Evolutionary conservation across 2,113 vertebrate genomes (phyloP).

Genomic region (Coregonus clupeaformis): DNA sequence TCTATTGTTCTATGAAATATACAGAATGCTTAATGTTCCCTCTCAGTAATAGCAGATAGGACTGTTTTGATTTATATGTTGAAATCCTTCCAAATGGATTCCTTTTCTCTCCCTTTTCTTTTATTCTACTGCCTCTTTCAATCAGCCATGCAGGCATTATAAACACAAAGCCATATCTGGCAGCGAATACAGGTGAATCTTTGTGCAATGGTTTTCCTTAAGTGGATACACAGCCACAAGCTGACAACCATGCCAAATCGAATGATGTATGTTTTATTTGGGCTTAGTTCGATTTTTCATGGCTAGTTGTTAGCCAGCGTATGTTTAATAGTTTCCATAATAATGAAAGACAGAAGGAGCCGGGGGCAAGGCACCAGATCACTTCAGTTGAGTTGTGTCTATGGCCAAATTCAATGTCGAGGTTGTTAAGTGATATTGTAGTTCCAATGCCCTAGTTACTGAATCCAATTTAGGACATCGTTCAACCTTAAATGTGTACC

Average conservation of each 20-base stretch:
- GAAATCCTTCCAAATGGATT: conserved; percentile 36
- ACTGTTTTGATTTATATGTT: conserved; percentile 53
- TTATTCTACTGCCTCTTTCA: conserved; percentile 58
- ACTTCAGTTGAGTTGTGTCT: conserved; percentile 40
- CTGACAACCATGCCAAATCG: conserved; percentile 4
- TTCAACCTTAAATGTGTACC: conserved; percentile 70
- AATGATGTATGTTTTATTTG: conserved; percentile 43
- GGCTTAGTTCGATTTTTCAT: background rate
- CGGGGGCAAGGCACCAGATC: conserved; percentile 17
- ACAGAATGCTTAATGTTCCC: background rate
- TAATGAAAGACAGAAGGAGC: conserved; percentile 35
- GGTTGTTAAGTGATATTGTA: conserved; percentile 57
- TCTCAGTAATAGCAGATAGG: conserved; percentile 3
- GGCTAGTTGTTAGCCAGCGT: background rate
- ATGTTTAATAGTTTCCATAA: conserved; percentile 27
- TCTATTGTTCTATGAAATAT: conserved; percentile 39
- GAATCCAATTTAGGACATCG: conserved; percentile 64
- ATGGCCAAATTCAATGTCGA: conserved; percentile 46
- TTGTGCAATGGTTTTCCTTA: conserved; percentile 26
- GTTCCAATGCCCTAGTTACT: conserved; percentile 65
- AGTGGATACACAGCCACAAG: background rate
- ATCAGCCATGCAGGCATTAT: conserved; percentile 59
- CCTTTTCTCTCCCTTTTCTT: conserved; percentile 48
- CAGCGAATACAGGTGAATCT: conserved; percentile 29
- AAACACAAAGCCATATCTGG: conserved; percentile 61